Conservation (phyloP, 2,113 vertebrate genomes). For the Sinocyclocheilus rhinocerous region DNA sequence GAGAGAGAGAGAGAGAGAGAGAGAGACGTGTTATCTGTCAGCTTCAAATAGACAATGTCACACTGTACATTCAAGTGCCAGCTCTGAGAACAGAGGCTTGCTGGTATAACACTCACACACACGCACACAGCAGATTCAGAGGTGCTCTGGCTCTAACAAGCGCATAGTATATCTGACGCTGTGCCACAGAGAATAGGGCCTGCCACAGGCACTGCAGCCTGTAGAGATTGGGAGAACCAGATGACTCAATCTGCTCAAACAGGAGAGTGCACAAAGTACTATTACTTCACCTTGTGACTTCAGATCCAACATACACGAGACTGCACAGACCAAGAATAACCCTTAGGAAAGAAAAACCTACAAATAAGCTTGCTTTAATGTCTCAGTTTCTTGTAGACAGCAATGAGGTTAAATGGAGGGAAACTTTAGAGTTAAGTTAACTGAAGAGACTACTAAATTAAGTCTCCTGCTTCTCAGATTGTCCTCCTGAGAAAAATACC, state of each 20-base stretch:
- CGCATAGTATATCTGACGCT: constrained; percentile 20
- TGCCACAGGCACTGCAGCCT: constrained; percentile 30
- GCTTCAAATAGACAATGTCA: constrained; percentile 35
- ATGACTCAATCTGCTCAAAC: constrained; percentile 36
- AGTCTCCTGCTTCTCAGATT: background rate
- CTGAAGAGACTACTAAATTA: background rate
- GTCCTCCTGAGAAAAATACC: background rate
- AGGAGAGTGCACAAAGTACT: background rate
- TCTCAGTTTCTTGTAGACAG: background rate
- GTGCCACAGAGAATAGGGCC: constrained; percentile 26
- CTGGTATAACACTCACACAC: constrained; percentile 5
- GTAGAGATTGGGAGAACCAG: constrained; percentile 17
- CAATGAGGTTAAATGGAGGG: background rate
- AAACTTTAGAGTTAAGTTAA: background rate
- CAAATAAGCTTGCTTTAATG: background rate
- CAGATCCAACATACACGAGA: background rate
- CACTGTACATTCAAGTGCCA: constrained; percentile 32
- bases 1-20: constrained; percentile 12
- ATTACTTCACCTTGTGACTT: constrained; percentile 32
- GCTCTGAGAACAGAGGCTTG: constrained; percentile 24
- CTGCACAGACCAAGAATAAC: background rate
- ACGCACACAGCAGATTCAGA: constrained; percentile 28
- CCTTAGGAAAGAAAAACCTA: background rate
- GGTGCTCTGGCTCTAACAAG: constrained; percentile 24
- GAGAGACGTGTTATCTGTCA: constrained; percentile 29